Conservation (phyloP, 2,797 vertebrate species). For the Gallirallus australis region DNA sequence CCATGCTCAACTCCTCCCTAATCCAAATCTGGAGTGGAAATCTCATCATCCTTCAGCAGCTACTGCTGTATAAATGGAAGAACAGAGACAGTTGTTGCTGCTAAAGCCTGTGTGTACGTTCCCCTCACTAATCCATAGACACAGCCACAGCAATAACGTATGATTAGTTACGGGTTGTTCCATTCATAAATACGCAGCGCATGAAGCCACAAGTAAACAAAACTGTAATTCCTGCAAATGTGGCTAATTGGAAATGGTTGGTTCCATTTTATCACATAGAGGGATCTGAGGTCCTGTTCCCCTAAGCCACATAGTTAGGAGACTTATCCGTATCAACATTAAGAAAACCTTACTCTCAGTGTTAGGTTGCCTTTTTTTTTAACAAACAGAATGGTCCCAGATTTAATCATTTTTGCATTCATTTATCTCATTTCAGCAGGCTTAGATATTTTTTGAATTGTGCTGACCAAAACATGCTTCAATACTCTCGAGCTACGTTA, state of each 20-base stretch:
- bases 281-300: not conserved
- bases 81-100: not conserved
- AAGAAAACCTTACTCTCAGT: not conserved
- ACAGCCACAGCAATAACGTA: not conserved
- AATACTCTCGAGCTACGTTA: not conserved
- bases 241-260: not conserved
- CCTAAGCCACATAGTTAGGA: not conserved
- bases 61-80: not conserved
- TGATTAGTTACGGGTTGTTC: not conserved
- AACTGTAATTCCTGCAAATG: not conserved
- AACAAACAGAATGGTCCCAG: not conserved
- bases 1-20: not conserved
- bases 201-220: not conserved
- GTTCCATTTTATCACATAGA: not conserved
- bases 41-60: rapidly evolving
- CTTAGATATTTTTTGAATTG: not conserved
- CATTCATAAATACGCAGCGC: not conserved
- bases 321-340: not conserved
- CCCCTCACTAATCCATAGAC: not conserved
- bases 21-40: not conserved
- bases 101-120: not conserved
- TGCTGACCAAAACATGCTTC: conserved; percentile 1
- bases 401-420: not conserved
- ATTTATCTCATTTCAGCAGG: not conserved
- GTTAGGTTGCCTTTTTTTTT: rapidly evolving